Conservation (phyloP, 1,140 invertebrate species). For the Rhopalosiphum maidis region DNA sequence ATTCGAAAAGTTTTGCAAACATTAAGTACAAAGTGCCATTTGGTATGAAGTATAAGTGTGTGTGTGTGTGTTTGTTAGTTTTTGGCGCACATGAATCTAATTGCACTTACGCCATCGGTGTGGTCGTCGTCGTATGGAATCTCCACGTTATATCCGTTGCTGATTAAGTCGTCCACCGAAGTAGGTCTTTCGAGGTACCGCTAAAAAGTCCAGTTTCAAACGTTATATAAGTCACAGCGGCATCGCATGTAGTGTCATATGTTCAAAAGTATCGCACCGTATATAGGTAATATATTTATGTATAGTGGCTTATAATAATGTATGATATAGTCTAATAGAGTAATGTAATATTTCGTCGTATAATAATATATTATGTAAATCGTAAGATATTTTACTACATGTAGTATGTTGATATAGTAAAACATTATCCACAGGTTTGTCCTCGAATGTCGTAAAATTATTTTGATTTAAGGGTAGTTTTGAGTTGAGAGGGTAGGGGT, state of each 20-base stretch:
- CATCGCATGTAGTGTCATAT: not conserved
- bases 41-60: not conserved
- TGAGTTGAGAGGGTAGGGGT: not conserved
- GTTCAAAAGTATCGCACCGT: not conserved
- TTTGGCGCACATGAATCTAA: conserved; percentile 36
- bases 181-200: conserved; percentile 55
- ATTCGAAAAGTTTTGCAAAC: not conserved
- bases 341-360: not conserved
- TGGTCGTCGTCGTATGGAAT: conserved; percentile 44
- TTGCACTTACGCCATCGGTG: conserved; percentile 58
- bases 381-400: not conserved
- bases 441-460: not conserved
- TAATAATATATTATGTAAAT: not conserved
- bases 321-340: not conserved
- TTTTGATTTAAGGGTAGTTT: not conserved
- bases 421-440: not conserved
- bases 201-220: conserved; percentile 57
- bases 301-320: too few relatives aligned
- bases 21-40: not conserved
- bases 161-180: conserved; percentile 58
- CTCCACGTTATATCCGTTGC: conserved; percentile 59
- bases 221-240: not conserved
- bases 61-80: not conserved
- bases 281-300: not conserved
- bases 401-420: not conserved